A percentile compares a stretch with the other conserved stretches of the same genome.
Conservation (phyloP, 2,888 invertebrate genomes). For the Mongoloraphidia duomilia region DNA sequence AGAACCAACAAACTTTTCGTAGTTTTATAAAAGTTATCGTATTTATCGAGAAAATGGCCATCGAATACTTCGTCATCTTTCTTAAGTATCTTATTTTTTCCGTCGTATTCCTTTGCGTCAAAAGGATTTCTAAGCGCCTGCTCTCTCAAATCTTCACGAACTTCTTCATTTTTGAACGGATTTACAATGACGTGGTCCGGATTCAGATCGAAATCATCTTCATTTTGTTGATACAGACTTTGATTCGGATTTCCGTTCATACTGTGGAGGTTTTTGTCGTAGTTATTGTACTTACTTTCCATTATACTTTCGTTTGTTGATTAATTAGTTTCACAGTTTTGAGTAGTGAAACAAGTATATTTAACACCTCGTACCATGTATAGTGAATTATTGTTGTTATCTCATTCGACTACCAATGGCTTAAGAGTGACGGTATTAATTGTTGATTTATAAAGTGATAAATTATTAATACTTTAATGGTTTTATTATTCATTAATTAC, state of each 20-base stretch:
- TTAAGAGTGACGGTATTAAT: no score
- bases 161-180: slow-evolving; percentile 13
- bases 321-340: no score
- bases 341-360: no score
- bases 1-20: slow-evolving; percentile 55
- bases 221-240: slow-evolving; percentile 2
- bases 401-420: no score
- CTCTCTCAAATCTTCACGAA: slow-evolving; percentile 9
- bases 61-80: slow-evolving; percentile 27
- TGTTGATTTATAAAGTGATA: no score
- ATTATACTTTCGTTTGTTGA: no score
- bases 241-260: slow-evolving; percentile 6
- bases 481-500: no score
- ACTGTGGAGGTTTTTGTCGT: no score
- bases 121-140: slow-evolving; percentile 14
- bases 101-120: background rate
- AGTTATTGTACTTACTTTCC: no score
- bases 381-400: no score
- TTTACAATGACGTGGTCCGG: slow-evolving; percentile 19
- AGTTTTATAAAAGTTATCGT: slow-evolving; percentile 54
- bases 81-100: background rate
- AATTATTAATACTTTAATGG: no score
- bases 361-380: no score
- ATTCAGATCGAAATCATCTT: slow-evolving; percentile 14
- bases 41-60: slow-evolving; percentile 43